Evolutionary conservation across 2,797 vertebrate genomes (phyloP), one percentile per base, ranked within the genome.

Genomic region (Clarias laeviceps): DNA sequence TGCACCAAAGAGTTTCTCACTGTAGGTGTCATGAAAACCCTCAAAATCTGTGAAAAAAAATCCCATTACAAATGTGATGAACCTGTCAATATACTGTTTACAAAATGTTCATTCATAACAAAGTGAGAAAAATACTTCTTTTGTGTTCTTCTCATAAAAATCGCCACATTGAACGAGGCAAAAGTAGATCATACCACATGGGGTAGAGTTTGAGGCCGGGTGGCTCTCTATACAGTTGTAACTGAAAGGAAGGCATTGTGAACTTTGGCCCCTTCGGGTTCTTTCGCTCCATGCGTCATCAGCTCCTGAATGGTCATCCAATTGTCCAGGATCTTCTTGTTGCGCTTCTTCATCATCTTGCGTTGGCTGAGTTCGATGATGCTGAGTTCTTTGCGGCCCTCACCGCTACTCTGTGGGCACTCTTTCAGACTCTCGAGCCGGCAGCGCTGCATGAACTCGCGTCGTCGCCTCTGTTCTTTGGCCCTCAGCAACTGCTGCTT

Each of bases 301-400:
- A 99, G 94, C 95, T 99, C 98, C 95, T 99, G 98, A 91, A 99
- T 99, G 87, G 98, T 99, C 98, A 99, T 99, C 98, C 98, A 99
- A 94, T 98, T 99, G 93, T 99, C 98, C 91, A 99, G 95, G 88
- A 99, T 99, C 93, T 99, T 99, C 95, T 98, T 98, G 95, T 99
- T 99, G 81, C 98, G 96, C 90, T 98, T 99, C 91, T 97, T 99
- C 97, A 99, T 96, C 98, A 99, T 99, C 96, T 99, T 99, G 93
- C 97, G 97, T 93, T 99, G 98, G 92, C 98, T 99, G 82, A 99
- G 97, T 95, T 99, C 97, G 50, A 99, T 96, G 86, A 99, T 98
- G 93, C 93, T 99, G 87, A 97, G 94, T 89, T 98, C 97, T 88
- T 96, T 96, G 89, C 96, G 96, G 20, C 96, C 95, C 91, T 99